Evolutionary conservation across 2,888 invertebrate species (phyloP).

Genomic region (Sisyra nigra): DNA sequence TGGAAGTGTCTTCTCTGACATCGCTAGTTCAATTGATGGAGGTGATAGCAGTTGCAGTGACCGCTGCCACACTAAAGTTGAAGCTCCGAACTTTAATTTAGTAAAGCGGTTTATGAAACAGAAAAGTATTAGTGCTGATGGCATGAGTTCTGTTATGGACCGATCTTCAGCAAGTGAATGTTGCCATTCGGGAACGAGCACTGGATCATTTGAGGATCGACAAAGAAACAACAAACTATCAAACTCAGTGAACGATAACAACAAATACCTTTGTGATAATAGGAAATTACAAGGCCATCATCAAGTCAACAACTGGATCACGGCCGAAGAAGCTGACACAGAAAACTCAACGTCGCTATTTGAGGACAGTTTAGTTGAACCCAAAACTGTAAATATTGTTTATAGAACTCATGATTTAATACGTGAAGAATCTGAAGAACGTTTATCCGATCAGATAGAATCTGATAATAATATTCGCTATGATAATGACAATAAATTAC

Average conservation of each 20-base stretch:
- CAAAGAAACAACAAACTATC: conserved; percentile 8
- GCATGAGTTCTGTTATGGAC: conserved; percentile 46
- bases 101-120: conserved; percentile 83
- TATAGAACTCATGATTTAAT: conserved; percentile 31
- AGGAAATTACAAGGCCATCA: neutral
- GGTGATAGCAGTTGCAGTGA: conserved; percentile 18
- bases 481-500: conserved; percentile 16
- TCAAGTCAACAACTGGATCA: conserved; percentile 2
- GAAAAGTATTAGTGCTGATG: conserved; percentile 67
- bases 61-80: conserved; percentile 21
- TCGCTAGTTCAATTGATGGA: conserved; percentile 26
- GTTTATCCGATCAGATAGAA: conserved; percentile 30
- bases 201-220: conserved; percentile 36
- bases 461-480: conserved; percentile 31
- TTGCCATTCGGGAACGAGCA: conserved; percentile 42
- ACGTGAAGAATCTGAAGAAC: conserved; percentile 35
- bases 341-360: conserved; percentile 14
- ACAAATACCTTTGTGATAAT: conserved; percentile 4
- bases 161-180: conserved; percentile 54
- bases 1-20: conserved; percentile 23
- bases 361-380: conserved; percentile 31
- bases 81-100: conserved; percentile 61
- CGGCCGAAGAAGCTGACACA: neutral
- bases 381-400: conserved; percentile 23
- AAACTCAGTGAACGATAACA: conserved; percentile 2